Base-by-base conservation (phyloP, 2,888 invertebrate species). In the Lottia gigantea region DNA sequence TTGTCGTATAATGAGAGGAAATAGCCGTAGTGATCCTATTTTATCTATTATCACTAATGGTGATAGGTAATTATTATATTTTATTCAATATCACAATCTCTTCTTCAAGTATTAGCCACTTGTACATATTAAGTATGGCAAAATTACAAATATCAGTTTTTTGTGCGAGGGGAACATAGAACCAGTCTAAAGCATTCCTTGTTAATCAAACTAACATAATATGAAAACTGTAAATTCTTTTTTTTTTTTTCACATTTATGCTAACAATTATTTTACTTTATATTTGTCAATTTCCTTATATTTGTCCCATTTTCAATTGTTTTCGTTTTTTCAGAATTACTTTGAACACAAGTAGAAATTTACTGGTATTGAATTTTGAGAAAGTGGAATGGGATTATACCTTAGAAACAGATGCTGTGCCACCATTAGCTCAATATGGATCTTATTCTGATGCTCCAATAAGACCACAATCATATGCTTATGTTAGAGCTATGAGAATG, bases 1-100 rank as follows among this genome's bases (percentile, higher is more conserved):
- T 71, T 84, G 87, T 71, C 80, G 89, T 23, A 88, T 89, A 68
- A 88, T 89, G 87, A 72, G 88, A 62, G 88, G 88, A 40, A 89
- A 88, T 80, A 87, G 88, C 74, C 83, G 83, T 61, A 86, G 86
- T 78, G 88, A 88, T 75, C 88, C 88, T 8, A 87, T 89, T 62
- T 78, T 81, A 15, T 75, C 80, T 26, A 84, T 88, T 62, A 76
- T 82, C 23, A 86, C 87, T 45, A 84, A 83, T 69, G 85, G 79
- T 19, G 83, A 87, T 72, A 86, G 86, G 88, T 86, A 79, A 55
- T 19, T 62, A 16, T 46, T 16, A 46, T 49, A 25, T 70, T 69
- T 62, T 64, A 40, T 61, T 31, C 62, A 61, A 65, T 81, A 82
- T 31, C 79, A 87, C 86, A 73, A 84, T 87, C n/a, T 85, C 85